Conservation (phyloP, 2,113 vertebrate genomes). For the Dicentrarchus labrax region DNA sequence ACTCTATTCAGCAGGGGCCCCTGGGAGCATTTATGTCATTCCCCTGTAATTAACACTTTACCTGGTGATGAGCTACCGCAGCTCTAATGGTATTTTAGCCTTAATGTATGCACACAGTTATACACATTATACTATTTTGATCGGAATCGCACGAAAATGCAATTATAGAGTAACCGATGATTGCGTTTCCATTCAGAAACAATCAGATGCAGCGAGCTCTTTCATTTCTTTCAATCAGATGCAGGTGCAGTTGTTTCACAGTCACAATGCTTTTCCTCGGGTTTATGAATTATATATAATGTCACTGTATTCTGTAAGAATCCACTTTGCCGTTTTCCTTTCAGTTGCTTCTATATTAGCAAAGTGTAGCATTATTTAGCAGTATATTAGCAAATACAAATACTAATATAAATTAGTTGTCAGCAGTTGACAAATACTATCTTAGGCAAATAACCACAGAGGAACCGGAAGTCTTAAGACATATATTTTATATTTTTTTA, state of each 20-base stretch:
- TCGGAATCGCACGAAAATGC: constrained; percentile 16
- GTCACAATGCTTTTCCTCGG: not conserved
- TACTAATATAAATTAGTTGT: not conserved
- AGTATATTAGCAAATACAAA: not conserved
- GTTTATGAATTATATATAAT: not conserved
- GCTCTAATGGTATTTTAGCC: constrained; percentile 43
- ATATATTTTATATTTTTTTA: not conserved
- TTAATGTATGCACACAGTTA: constrained; percentile 49
- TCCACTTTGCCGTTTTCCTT: not conserved
- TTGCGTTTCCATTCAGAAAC: constrained; percentile 44
- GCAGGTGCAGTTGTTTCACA: constrained; percentile 13
- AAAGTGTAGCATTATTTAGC: not conserved
- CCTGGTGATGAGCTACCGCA: constrained; percentile 47
- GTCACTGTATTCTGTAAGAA: not conserved
- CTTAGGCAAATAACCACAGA: not conserved
- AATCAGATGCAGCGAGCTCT: constrained; percentile 11
- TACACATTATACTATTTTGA: constrained; percentile 40
- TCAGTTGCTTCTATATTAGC: no score
- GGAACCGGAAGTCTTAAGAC: not conserved
- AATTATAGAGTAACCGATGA: constrained; percentile 42
- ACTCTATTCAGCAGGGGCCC: constrained; percentile 38
- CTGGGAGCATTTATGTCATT: constrained; percentile 60
- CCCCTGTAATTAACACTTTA: constrained; percentile 68
- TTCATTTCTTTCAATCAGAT: constrained; percentile 12
- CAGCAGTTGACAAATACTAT: not conserved